phyloP scores from a whole-genome alignment of 2,888 invertebrate genomes.

The Miltochrista miniata region DNA sequence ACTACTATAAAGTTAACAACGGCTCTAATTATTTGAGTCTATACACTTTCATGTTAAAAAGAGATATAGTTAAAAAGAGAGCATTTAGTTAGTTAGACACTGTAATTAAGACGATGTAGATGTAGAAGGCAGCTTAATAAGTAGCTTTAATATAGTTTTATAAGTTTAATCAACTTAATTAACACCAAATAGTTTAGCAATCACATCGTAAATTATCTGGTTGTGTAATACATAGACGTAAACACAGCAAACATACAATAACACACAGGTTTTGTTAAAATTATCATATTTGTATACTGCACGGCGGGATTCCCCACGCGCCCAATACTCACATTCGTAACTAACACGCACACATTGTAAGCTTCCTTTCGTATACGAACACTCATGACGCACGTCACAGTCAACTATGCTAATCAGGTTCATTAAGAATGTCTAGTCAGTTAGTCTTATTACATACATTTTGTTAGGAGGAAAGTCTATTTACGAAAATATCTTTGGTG shows the following conservation, averaged over 20 bases:
- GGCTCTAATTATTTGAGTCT: no score
- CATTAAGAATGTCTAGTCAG: constrained; percentile 42
- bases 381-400: constrained; percentile 36
- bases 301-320: constrained; percentile 67
- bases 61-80: no score
- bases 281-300: constrained; percentile 39
- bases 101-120: no score
- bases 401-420: constrained; percentile 42
- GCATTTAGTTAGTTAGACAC: no score
- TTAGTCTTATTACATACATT: background rate
- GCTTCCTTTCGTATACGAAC: no score
- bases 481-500: background rate
- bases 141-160: no score
- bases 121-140: no score
- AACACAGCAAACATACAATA: constrained; percentile 10
- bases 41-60: no score
- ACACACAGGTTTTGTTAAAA: constrained; percentile 36
- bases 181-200: no score
- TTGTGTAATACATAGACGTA: background rate
- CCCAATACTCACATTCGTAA: constrained; percentile 22
- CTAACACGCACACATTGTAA: constrained; percentile 22
- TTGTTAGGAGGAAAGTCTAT: background rate
- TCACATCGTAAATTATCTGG: background rate
- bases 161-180: no score
- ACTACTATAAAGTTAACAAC: no score